These are phyloP conservation scores for Phthorimaea operculella DNA, from an alignment of 1,140 invertebrate species.

Conservation along the genomic window DNA sequence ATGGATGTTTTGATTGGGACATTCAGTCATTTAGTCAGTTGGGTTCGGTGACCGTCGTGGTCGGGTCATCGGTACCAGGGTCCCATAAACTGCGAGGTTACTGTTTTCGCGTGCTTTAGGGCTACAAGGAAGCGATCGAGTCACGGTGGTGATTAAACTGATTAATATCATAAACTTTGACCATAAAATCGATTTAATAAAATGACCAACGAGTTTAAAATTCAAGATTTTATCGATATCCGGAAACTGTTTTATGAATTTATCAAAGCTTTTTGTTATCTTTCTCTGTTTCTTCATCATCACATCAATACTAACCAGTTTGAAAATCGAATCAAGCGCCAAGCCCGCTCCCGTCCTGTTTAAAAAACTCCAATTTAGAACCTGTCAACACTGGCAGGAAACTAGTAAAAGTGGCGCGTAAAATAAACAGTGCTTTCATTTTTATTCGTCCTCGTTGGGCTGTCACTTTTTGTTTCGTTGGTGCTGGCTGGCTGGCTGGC, in stretches of 20 bases:
- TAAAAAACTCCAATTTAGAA: too few relatives aligned
- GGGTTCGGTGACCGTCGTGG: slow-evolving; percentile 32
- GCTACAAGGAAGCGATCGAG: slow-evolving; percentile 24
- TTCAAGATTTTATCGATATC: too few relatives aligned
- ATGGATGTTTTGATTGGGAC: slow-evolving; percentile 29
- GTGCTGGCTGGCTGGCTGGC: slow-evolving; percentile 17
- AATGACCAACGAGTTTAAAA: too few relatives aligned
- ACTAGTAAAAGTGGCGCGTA: slow-evolving; percentile 13
- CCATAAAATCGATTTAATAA: too few relatives aligned
- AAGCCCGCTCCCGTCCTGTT: too few relatives aligned
- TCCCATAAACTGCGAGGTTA: slow-evolving; percentile 23
- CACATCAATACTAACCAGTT: too few relatives aligned
- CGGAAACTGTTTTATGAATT: too few relatives aligned
- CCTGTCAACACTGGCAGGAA: too few relatives aligned
- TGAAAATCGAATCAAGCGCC: too few relatives aligned
- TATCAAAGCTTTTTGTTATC: too few relatives aligned
- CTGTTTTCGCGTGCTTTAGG: slow-evolving; percentile 36
- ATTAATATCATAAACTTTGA: too few relatives aligned
- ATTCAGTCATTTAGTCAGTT: neutral
- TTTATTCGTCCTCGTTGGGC: slow-evolving; percentile 62
- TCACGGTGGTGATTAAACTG: slow-evolving; percentile 32
- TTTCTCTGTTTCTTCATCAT: too few relatives aligned
- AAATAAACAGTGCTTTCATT: slow-evolving; percentile 56
- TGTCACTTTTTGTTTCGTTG: slow-evolving; percentile 67
- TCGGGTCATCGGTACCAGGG: slow-evolving; percentile 34